Evolutionary conservation across 2,797 vertebrate genomes (phyloP).

Genomic region (Betta splendens): DNA sequence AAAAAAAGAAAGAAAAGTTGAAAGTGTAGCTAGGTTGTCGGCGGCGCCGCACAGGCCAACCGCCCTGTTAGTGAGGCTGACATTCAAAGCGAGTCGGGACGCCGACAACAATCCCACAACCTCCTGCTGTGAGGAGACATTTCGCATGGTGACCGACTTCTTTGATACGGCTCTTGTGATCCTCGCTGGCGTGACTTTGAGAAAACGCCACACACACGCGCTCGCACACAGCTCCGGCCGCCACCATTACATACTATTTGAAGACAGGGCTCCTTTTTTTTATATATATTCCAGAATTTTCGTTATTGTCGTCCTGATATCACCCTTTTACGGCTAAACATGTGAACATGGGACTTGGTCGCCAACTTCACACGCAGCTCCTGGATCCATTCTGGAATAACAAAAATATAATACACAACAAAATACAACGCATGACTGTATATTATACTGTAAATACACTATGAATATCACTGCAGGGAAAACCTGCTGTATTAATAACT

Average conservation of each 20-base stretch:
- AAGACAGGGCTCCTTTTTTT: constrained; percentile 61
- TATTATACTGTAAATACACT: no score
- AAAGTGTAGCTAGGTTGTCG: constrained; percentile 75
- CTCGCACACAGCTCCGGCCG: constrained; percentile 60
- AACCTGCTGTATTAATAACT: constrained; percentile 41
- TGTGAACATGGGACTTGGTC: constrained; percentile 48
- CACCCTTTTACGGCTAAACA: constrained; percentile 23
- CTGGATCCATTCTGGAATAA: constrained; percentile 23
- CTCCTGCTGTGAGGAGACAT: constrained; percentile 80
- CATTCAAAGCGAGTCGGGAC: constrained; percentile 79
- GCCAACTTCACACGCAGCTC: constrained; percentile 7
- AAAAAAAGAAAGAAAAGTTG: constrained; percentile 72
- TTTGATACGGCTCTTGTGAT: constrained; percentile 82
- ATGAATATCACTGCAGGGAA: constrained; percentile 16
- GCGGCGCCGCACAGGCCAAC: constrained; percentile 67
- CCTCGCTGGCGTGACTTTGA: constrained; percentile 73
- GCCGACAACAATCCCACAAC: constrained; percentile 77
- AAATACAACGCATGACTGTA: neutral
- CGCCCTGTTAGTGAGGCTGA: constrained; percentile 80
- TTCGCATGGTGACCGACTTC: constrained; percentile 75
- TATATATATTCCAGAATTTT: constrained; percentile 66
- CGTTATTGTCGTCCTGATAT: constrained; percentile 61
- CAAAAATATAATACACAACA: neutral
- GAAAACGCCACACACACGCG: constrained; percentile 43
- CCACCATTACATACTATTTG: constrained; percentile 70